Conservation (phyloP, 2,113 vertebrate genomes). For the Mesitornis unicolor region DNA sequence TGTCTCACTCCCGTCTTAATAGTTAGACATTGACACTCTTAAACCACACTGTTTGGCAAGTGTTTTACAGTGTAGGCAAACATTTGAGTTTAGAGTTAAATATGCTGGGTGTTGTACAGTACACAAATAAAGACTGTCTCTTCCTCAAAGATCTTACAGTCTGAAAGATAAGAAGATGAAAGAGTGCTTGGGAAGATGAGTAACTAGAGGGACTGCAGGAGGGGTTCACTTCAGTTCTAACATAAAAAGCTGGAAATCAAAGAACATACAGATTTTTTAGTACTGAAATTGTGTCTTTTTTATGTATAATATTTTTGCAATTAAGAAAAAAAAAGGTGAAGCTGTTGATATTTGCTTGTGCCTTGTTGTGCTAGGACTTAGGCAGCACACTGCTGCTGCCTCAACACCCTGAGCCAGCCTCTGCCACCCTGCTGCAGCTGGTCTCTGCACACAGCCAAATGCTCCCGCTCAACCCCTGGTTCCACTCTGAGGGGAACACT, state of each 20-base stretch:
- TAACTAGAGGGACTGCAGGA: neutral
- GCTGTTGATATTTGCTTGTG: neutral
- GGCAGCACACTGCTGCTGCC: neutral
- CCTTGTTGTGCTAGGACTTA: neutral
- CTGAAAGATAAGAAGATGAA: conserved; percentile 61
- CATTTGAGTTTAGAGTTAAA: conserved; percentile 10
- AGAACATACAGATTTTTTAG: neutral
- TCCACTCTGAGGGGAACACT: neutral
- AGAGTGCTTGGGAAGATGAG: conserved; percentile 16
- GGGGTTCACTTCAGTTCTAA: neutral
- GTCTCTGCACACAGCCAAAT: neutral
- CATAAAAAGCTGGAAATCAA: neutral
- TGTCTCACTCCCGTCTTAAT: neutral
- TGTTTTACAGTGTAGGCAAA: conserved; percentile 6
- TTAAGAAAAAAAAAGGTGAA: neutral
- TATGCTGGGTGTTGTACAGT: neutral
- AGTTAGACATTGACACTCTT: conserved; percentile 17
- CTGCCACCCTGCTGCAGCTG: fast-evolving
- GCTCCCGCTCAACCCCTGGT: fast-evolving
- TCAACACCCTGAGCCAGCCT: neutral
- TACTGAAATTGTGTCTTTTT: neutral
- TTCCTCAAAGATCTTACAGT: conserved; percentile 33
- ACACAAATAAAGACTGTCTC: conserved; percentile 54
- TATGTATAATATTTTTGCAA: neutral
- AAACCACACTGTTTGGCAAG: neutral